These are phyloP conservation scores for Drosophila ficusphila DNA, from an alignment of 1,140 invertebrate genomes.

Conservation along the genomic window DNA sequence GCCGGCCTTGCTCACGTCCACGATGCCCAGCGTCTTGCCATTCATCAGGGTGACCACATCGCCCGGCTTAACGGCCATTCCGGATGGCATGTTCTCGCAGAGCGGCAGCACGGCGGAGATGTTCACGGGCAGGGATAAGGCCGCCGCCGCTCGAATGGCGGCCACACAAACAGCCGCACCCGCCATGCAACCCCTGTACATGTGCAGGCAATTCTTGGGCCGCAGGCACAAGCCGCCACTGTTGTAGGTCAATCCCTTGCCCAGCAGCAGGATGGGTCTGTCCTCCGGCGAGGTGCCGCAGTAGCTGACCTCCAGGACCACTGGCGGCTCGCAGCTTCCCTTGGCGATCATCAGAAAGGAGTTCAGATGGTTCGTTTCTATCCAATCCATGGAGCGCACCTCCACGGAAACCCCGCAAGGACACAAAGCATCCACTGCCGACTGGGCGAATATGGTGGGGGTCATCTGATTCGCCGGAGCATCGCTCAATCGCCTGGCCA, in stretches of 20 bases:
- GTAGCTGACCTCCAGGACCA: slow-evolving; percentile 68
- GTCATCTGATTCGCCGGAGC: slow-evolving; percentile 94
- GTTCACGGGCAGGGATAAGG: slow-evolving; percentile 68
- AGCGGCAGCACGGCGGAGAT: slow-evolving; percentile 85
- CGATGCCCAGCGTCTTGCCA: slow-evolving; percentile 92
- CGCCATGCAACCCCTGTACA: slow-evolving; percentile 95
- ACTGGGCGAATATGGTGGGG: slow-evolving; percentile 91
- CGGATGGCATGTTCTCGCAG: slow-evolving; percentile 94
- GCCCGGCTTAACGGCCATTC: slow-evolving; percentile 93
- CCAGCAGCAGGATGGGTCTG: slow-evolving; percentile 68
- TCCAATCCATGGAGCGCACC: slow-evolving; percentile 87
- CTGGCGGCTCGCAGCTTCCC: slow-evolving; percentile 89
- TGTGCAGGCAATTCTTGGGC: slow-evolving; percentile 89
- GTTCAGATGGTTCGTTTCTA: slow-evolving; percentile 68
- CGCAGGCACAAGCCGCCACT: slow-evolving; percentile 94
- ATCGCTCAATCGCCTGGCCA: slow-evolving; percentile 91
- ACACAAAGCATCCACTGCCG: slow-evolving; percentile 85
- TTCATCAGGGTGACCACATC: slow-evolving; percentile 93
- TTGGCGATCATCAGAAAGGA: slow-evolving; percentile 91
- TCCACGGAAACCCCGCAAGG: slow-evolving; percentile 87
- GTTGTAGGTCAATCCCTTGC: slow-evolving; percentile 76
- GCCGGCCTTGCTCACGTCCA: slow-evolving; percentile 96
- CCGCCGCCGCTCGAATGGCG: slow-evolving; percentile 69
- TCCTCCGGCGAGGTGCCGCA: slow-evolving; percentile 75
- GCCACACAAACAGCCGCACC: slow-evolving; percentile 74